Percentiles rank a stretch among this genome's conserved stretches.
Conservation (phyloP, 2,888 invertebrate species). For the Xylocampa areola region DNA sequence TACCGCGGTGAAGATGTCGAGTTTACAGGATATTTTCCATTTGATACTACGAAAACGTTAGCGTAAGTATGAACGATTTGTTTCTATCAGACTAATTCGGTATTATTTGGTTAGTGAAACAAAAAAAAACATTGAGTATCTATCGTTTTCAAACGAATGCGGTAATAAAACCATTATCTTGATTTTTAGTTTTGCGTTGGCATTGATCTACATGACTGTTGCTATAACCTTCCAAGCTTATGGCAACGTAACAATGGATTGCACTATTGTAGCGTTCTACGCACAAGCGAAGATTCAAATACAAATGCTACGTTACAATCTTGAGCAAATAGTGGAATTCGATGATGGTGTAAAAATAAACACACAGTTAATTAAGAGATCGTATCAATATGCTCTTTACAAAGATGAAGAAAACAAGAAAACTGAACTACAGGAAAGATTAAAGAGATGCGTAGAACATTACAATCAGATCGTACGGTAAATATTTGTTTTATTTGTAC, state of each 20-base stretch:
- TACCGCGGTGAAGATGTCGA: slow-evolving; percentile 67
- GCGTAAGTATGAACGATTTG: slow-evolving; percentile 65
- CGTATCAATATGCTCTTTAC: slow-evolving; percentile 42
- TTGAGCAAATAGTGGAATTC: slow-evolving; percentile 70
- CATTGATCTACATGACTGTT: slow-evolving; percentile 70
- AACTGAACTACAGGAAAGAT: slow-evolving; percentile 63
- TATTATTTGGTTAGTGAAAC: too few species aligned
- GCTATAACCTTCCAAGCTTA: slow-evolving; percentile 75
- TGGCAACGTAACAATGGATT: slow-evolving; percentile 80
- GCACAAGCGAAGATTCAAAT: slow-evolving; percentile 78
- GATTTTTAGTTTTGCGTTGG: slow-evolving; percentile 74
- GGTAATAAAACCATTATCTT: slow-evolving; percentile 3
- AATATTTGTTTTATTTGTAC: neutral
- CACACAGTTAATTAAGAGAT: slow-evolving; percentile 28
- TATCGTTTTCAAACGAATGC: too few species aligned
- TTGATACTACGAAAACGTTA: slow-evolving; percentile 67
- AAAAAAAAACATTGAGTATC: too few species aligned
- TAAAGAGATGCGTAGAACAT: slow-evolving; percentile 73
- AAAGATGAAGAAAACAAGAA: slow-evolving; percentile 57
- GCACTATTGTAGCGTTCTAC: slow-evolving; percentile 78
- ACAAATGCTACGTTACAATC: slow-evolving; percentile 73
- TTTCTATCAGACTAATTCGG: too few species aligned
- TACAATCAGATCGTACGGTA: slow-evolving; percentile 75
- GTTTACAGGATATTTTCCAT: slow-evolving; percentile 80
- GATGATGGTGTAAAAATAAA: slow-evolving; percentile 41